Conservation (phyloP, 2,113 vertebrate genomes). For the Notechis scutatus region DNA sequence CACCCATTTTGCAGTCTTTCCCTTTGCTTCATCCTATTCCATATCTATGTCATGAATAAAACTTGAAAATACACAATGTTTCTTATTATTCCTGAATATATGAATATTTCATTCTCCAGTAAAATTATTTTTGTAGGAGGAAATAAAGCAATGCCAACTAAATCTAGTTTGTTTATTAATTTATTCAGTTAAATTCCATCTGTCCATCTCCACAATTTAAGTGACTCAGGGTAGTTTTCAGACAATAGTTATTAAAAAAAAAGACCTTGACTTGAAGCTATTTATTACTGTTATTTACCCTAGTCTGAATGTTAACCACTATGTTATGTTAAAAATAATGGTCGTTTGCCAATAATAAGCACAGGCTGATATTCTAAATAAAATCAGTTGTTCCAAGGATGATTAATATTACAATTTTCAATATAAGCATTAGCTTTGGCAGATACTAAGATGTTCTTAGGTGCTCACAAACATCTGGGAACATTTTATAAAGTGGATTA, state of each 20-base stretch:
- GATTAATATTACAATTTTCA: constrained; percentile 62
- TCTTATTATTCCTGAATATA: not conserved
- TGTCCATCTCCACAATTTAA: not conserved
- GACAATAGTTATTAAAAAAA: constrained; percentile 34
- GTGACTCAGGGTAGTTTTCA: not conserved
- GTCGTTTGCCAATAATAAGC: constrained; percentile 51
- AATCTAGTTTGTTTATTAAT: not conserved
- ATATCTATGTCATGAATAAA: not conserved
- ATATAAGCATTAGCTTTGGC: constrained; percentile 61
- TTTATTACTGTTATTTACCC: constrained; percentile 42
- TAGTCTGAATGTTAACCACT: constrained; percentile 47
- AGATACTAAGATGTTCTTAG: constrained; percentile 55
- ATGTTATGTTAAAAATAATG: constrained; percentile 38
- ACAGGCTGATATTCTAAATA: constrained; percentile 48
- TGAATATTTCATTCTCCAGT: not conserved
- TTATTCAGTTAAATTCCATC: not conserved
- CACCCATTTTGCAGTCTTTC: not conserved
- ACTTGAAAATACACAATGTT: not conserved
- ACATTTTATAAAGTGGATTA: constrained; percentile 65
- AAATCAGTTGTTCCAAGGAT: constrained; percentile 51
- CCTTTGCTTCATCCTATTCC: not conserved
- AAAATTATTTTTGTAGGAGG: not conserved
- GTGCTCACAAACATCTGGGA: constrained; percentile 68
- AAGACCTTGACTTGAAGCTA: constrained; percentile 18
- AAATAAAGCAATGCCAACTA: constrained; percentile 5